Evolutionary conservation across 2,888 invertebrate genomes (phyloP), one percentile per base, ranked within the genome.

Genomic region (Sylvicola cinctus): DNA sequence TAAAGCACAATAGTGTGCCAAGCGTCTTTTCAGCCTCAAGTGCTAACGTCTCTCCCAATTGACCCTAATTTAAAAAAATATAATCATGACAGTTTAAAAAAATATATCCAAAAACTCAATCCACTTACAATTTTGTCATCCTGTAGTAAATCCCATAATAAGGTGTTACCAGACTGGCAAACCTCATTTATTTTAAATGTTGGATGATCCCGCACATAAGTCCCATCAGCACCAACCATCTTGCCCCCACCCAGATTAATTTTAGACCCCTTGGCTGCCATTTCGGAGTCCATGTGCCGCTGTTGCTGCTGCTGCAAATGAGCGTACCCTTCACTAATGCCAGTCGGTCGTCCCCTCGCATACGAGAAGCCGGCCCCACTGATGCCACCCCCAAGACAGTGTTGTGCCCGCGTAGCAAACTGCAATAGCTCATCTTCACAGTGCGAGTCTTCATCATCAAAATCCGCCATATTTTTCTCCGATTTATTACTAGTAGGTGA

Each of bases 11-110:
- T 16, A 91, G 60, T 44, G 84, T 84, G 45, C 84, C 85, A 1
- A 93, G 61, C 2, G 85, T 84, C 48, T 91, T 91, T 54, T 93
- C 91, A 2, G 90, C 88, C 59, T 91, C 91, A n/a, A 81, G 55
- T 0, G 85, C 87, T 34, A 93, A 58, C 2, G 90, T 87, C 58
- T 91, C 91, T 1, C 88, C 84, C 4, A 91, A 59, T 50, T 80
- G 78, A 38, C 74, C 72, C 80, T 81, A 54, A 33, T 49, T 47
- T 39, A 41, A 36, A 39, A 41, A 36, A 42, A 35, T 34, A 26
- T 15, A 33, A 34, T 26, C 13, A 33, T 12, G 3, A 11, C 10
- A 1, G 12, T 13, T 10, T 34, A 26, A 33, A 15, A 23, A 31
- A 29, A 29, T 23, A 16, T 32, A 33, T 16, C 23, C 29, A n/a